Evolutionary conservation across 2,797 vertebrate species (phyloP), one percentile per base, ranked within the genome.

Genomic region (Molothrus ater): DNA sequence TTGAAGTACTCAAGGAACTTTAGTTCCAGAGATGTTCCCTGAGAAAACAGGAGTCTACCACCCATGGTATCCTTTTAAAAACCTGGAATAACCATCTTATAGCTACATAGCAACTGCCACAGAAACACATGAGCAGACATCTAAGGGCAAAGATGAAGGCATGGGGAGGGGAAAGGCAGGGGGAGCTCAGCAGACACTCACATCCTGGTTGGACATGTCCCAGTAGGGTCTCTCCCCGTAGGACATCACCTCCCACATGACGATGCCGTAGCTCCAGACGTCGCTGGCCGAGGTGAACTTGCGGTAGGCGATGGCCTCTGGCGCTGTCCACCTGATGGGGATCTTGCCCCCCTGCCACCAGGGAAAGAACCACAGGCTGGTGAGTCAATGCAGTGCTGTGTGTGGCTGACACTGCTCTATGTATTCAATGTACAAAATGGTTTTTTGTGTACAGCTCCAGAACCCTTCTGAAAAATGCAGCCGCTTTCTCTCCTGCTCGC

Each of bases 171-270:
- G 51, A 81, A 17, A 65, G 1, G 59, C 75, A 42, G 32, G 73
- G 17, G 45, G 28, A 82, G 38, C 22, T 40, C 59, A 70, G 43
- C 10, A 38, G 57, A 92, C 42, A 98, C 99, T 99, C 97, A 99
- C 99, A 20, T 99, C 99, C 97, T 99, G 99, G 96, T 99, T 99
- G 82, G 99, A 99, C 99, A 99, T 99, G 90, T 99, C 99, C 99
- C 99, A 99, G 63, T 99, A 99, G n/a, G 99, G 99, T 19, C 99
- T 98, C 93, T 99, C 99, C 75, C 99, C 99, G 0, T 99, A 99
- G 40, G 99, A 99, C 99, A 99, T 99, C 98, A 99, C 99, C 96
- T 99, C 99, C 99, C 99, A 99, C 99, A 99, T 99, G 96, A 99
- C 99, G 16, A 99, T 99, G 89, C 99, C 99, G 1, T 99, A 99